phyloP scores from a whole-genome alignment of 1,140 invertebrate species.

The Atta colombica region DNA sequence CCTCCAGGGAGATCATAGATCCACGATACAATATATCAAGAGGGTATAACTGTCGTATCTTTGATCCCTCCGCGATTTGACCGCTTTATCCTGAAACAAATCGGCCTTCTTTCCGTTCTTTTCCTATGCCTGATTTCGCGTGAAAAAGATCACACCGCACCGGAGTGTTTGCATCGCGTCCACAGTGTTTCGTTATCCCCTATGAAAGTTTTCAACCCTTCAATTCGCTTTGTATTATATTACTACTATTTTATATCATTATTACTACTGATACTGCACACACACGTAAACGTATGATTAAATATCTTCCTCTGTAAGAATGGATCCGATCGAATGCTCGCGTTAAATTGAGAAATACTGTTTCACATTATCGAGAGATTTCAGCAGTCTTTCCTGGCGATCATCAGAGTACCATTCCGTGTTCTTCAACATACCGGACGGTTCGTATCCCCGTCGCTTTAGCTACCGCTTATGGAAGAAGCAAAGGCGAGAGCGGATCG shows the following conservation, averaged over 20 bases:
- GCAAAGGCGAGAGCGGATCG: constrained; percentile 28
- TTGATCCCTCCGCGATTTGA: constrained; percentile 47
- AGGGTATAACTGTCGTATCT: constrained; percentile 68
- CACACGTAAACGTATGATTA: background rate
- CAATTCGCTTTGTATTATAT: background rate
- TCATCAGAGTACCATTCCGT: constrained; percentile 34
- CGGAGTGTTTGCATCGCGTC: background rate
- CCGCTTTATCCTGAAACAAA: constrained; percentile 69
- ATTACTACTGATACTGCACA: no score
- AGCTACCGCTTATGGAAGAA: background rate
- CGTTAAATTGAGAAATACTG: constrained; percentile 24
- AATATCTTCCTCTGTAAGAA: background rate
- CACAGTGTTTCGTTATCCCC: background rate
- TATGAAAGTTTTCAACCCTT: background rate
- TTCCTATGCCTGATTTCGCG: constrained; percentile 11
- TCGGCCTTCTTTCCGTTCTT: constrained; percentile 47
- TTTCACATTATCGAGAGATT: constrained; percentile 20
- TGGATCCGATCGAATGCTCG: background rate
- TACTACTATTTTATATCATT: background rate
- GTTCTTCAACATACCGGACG: background rate
- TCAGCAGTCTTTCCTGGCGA: background rate
- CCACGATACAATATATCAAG: constrained; percentile 75
- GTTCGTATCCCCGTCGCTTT: constrained; percentile 16
- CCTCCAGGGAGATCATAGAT: constrained; percentile 74
- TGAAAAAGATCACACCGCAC: constrained; percentile 39